These are phyloP conservation scores for Chrysocyon brachyurus DNA, from an alignment of 2,797 vertebrate species.

Conservation along the genomic window DNA sequence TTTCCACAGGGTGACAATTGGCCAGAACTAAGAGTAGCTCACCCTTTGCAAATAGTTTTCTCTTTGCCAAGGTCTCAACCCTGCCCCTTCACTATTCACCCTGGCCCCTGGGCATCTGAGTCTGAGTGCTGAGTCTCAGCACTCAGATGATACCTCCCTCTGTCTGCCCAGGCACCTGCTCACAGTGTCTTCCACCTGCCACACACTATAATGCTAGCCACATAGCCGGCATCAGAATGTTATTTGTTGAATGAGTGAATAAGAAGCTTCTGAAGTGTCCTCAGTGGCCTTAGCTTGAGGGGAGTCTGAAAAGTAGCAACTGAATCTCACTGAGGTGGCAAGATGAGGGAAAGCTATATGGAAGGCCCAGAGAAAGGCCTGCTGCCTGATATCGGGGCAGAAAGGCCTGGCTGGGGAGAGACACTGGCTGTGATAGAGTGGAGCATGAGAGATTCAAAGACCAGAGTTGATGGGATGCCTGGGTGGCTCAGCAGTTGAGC, in stretches of 20 bases:
- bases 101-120: background rate
- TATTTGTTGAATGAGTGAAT: background rate
- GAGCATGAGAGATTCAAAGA: background rate
- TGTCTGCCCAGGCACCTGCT: background rate
- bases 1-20: background rate
- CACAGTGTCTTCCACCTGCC: fast-evolving
- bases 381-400: background rate
- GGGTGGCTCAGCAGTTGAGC: background rate
- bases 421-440: background rate
- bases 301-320: background rate
- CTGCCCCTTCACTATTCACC: background rate
- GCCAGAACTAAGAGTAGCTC: background rate
- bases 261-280: background rate
- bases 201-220: background rate
- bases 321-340: background rate
- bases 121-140: background rate
- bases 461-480: background rate
- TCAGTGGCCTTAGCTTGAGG: background rate
- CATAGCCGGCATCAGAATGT: background rate
- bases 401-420: background rate
- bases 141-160: background rate
- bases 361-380: background rate
- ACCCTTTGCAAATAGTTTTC: background rate
- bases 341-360: background rate
- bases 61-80: background rate